phyloP scores from a whole-genome alignment of 2,113 vertebrate genomes.

The Rousettus leschenaultii region DNA sequence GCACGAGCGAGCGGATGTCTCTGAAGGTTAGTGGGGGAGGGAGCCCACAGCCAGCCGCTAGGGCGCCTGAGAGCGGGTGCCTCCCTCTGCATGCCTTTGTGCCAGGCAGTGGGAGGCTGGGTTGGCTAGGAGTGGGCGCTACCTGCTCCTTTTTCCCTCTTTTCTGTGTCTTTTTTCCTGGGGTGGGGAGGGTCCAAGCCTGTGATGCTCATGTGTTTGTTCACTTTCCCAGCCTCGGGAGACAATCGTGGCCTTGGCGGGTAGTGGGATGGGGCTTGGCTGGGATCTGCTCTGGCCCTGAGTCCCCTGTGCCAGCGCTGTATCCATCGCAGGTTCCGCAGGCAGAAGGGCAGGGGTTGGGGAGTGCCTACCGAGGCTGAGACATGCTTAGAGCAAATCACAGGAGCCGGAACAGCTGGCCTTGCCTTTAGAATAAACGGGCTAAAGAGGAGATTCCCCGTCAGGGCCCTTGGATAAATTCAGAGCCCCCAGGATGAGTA shows the following conservation, averaged over 20 bases:
- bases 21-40: conserved; percentile 67
- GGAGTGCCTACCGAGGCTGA: not conserved
- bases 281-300: conserved; percentile 19
- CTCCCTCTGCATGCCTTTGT: conserved; percentile 13
- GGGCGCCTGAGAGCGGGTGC: not conserved
- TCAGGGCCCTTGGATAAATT: not conserved
- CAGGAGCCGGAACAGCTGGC: not conserved
- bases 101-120: not conserved
- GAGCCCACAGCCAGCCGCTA: not conserved
- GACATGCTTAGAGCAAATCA: not conserved
- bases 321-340: not conserved
- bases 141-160: not conserved
- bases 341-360: not conserved
- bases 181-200: not conserved
- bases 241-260: conserved; percentile 18
- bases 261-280: not conserved
- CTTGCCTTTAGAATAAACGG: not conserved
- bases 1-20: conserved; percentile 23
- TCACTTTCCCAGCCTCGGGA: conserved; percentile 14
- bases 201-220: not conserved
- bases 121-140: not conserved
- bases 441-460: not conserved
- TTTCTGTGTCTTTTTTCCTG: not conserved
- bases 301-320: not conserved
- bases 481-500: not conserved